Evolutionary conservation across 2,888 invertebrate genomes (phyloP).

Genomic region (Cinara cedri): DNA sequence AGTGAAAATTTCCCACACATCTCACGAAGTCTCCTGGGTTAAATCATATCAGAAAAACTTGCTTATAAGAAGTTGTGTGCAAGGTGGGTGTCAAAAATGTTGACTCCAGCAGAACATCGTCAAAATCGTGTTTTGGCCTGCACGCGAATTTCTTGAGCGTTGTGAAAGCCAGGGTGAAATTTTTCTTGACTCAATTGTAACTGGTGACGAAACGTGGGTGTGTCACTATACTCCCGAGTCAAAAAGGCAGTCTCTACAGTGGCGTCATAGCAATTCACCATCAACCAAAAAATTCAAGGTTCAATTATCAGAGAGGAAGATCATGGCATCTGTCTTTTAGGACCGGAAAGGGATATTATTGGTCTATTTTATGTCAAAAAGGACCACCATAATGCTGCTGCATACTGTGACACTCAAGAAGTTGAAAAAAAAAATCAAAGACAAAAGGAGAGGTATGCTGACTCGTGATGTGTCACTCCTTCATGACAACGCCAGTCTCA

Average conservation of each 20-base stretch:
- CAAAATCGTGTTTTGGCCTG: neutral
- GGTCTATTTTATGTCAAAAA: constrained; percentile 56
- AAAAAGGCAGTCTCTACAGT: too few species aligned
- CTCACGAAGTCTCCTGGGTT: neutral
- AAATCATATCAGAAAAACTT: neutral
- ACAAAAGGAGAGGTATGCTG: too few species aligned
- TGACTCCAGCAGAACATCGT: too few species aligned
- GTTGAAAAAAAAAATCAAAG: too few species aligned
- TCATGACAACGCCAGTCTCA: constrained; percentile 57
- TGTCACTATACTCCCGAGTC: neutral
- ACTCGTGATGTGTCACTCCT: constrained; percentile 59
- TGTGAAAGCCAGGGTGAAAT: neutral
- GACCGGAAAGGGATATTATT: constrained; percentile 53
- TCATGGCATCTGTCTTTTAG: constrained; percentile 57
- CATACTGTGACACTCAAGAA: constrained; percentile 53
- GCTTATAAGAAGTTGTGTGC: neutral
- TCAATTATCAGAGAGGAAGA: too few species aligned
- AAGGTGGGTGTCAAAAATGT: neutral
- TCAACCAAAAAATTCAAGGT: too few species aligned
- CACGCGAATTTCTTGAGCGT: neutral
- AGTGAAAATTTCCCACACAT: too few species aligned
- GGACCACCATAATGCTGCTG: constrained; percentile 54
- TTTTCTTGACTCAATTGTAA: too few species aligned
- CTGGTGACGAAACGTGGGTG: constrained; percentile 19
- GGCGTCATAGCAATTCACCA: too few species aligned